Percentiles rank a stretch among this genome's conserved stretches.
Evolutionary conservation across 2,888 invertebrate species (phyloP).

Genomic region (Fragum whitleyi): DNA sequence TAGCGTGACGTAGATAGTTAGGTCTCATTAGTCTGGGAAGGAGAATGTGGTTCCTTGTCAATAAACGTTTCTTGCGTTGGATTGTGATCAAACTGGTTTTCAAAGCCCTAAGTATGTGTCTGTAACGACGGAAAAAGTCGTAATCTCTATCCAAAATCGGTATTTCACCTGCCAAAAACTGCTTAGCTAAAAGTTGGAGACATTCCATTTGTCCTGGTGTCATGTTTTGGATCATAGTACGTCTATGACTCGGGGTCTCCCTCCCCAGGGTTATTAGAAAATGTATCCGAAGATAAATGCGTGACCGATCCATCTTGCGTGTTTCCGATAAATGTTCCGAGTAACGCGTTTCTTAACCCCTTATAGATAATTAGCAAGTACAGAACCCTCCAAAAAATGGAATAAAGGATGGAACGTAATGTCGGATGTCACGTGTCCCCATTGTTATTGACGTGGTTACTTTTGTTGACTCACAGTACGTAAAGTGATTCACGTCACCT

Average conservation of each 20-base stretch:
- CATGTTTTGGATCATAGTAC: background rate
- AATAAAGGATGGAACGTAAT: no score
- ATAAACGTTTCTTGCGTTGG: slow-evolving; percentile 5
- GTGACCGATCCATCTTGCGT: slow-evolving; percentile 1
- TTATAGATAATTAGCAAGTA: background rate
- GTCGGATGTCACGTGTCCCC: no score
- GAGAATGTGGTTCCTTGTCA: background rate
- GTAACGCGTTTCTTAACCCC: background rate
- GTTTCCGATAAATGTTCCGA: background rate
- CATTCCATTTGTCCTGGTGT: slow-evolving; percentile 5
- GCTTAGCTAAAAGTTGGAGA: background rate
- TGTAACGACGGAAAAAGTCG: slow-evolving; percentile 9
- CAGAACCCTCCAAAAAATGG: no score
- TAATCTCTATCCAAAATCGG: slow-evolving; percentile 3
- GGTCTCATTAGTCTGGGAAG: background rate
- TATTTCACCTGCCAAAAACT: background rate
- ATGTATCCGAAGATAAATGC: background rate
- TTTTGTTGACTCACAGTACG: no score
- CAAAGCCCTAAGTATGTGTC: background rate
- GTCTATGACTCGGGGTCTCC: background rate
- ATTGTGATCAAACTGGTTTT: background rate
- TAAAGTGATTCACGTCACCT: no score
- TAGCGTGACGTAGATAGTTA: background rate
- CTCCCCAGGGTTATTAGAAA: background rate
- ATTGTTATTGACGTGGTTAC: no score